Evolutionary conservation across 2,797 vertebrate genomes (phyloP).

Genomic region (Pagetopsis macropterus): DNA sequence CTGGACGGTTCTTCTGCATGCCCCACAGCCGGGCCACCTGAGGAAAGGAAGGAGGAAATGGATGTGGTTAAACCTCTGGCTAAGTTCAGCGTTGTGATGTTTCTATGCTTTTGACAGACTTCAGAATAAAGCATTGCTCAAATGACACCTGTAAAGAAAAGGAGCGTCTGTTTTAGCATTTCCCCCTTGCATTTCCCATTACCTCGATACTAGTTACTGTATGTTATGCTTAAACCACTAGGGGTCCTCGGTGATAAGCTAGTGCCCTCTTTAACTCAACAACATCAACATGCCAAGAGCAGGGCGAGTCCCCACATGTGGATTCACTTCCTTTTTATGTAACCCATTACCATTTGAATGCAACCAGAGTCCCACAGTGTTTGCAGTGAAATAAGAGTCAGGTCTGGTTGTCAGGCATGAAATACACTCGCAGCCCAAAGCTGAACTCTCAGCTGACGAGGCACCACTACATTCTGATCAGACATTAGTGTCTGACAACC

Average conservation of each 20-base stretch:
- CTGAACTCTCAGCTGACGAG: slow-evolving; percentile 55
- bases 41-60: slow-evolving; percentile 12
- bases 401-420: slow-evolving; percentile 59
- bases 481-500: slow-evolving; percentile 23
- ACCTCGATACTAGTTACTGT: slow-evolving; percentile 8
- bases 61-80: slow-evolving; percentile 35
- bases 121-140: background rate
- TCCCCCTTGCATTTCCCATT: background rate
- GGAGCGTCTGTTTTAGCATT: background rate
- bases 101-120: background rate
- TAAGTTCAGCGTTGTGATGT: slow-evolving; percentile 9
- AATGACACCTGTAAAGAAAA: slow-evolving; percentile 27
- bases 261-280: slow-evolving; percentile 3
- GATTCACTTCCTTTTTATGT: slow-evolving; percentile 81
- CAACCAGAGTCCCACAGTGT: slow-evolving; percentile 73
- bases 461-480: slow-evolving; percentile 15
- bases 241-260: slow-evolving; percentile 62
- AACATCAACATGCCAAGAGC: slow-evolving; percentile 50
- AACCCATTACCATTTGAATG: slow-evolving; percentile 79
- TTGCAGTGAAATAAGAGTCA: slow-evolving; percentile 68
- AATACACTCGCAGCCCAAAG: slow-evolving; percentile 46
- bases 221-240: slow-evolving; percentile 55
- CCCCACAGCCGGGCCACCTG: slow-evolving; percentile 98
- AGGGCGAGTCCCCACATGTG: slow-evolving; percentile 79
- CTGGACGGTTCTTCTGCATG: slow-evolving; percentile 99